phyloP scores from a whole-genome alignment of 2,797 vertebrate genomes.

The Pipistrellus kuhlii region DNA sequence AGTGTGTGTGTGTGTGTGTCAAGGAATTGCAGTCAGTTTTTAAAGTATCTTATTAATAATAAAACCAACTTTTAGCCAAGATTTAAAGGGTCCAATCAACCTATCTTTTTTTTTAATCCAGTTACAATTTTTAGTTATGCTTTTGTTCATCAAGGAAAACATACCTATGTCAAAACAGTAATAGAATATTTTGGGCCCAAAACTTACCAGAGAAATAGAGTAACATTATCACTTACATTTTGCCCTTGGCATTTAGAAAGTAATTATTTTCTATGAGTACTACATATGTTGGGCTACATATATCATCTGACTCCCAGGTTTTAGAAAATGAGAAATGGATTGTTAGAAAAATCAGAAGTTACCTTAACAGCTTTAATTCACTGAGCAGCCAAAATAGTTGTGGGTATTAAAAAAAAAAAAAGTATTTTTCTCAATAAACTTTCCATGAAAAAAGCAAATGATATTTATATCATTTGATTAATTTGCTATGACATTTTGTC shows the following conservation, averaged over 20 bases:
- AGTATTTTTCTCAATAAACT: constrained; percentile 6
- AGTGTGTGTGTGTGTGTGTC: not conserved
- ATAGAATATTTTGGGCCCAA: not conserved
- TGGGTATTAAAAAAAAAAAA: not conserved
- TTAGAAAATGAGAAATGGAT: constrained; percentile 59
- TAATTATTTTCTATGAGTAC: constrained; percentile 38
- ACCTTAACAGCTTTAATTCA: not conserved
- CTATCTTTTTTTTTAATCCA: constrained; percentile 25
- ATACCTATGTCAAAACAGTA: constrained; percentile 29
- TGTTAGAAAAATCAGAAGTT: constrained; percentile 37
- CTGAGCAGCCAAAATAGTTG: constrained; percentile 18
- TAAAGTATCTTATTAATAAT: constrained; percentile 61
- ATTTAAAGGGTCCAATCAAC: constrained; percentile 31
- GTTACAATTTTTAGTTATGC: constrained; percentile 46
- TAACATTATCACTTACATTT: constrained; percentile 34
- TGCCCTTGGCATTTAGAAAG: constrained; percentile 47
- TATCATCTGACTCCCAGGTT: constrained; percentile 14
- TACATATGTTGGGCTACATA: not conserved
- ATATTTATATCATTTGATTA: not conserved
- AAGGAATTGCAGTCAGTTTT: constrained; percentile 43
- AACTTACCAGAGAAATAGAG: constrained; percentile 31
- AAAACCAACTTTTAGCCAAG: constrained; percentile 59
- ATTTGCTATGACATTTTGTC: not conserved
- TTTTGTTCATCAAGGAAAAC: constrained; percentile 50
- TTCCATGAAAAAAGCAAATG: constrained; percentile 6